Percentiles rank a stretch among this genome's conserved stretches.
These are phyloP conservation scores for Piprites chloris DNA, from an alignment of 2,113 vertebrate species.

Conservation along the genomic window DNA sequence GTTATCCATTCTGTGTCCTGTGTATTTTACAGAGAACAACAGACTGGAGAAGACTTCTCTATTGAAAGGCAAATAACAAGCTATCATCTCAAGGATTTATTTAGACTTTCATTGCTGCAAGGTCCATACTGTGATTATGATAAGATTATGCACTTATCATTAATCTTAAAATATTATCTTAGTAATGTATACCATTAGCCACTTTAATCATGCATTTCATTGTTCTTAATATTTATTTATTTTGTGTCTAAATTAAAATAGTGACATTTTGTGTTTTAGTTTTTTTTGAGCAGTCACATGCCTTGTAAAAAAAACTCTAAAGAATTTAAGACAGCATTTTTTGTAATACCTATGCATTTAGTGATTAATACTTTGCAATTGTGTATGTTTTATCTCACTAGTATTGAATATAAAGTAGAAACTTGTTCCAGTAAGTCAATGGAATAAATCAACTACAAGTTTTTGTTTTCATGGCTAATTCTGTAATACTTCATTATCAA, in stretches of 20 bases:
- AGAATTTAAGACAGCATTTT: not conserved
- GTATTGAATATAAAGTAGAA: not conserved
- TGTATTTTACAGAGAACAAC: not conserved
- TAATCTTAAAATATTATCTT: not conserved
- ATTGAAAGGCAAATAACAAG: not conserved
- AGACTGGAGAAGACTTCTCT: not conserved
- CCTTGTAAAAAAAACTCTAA: not conserved
- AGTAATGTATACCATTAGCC: not conserved
- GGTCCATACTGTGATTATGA: not conserved
- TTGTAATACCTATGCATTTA: not conserved
- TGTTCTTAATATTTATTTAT: not conserved
- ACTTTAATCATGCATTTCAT: not conserved
- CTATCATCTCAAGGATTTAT: not conserved
- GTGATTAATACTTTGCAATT: not conserved
- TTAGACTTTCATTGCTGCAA: not conserved
- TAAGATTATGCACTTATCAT: not conserved
- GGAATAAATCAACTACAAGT: not conserved
- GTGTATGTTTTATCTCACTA: not conserved
- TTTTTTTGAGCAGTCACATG: not conserved
- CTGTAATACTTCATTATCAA: not conserved
- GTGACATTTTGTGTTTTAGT: not conserved
- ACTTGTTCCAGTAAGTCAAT: not conserved
- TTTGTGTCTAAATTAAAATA: not conserved
- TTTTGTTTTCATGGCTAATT: not conserved
- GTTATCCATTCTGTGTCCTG: not conserved